Evolutionary conservation across 2,113 vertebrate genomes (phyloP).

Genomic region (Festucalex cinctus): DNA sequence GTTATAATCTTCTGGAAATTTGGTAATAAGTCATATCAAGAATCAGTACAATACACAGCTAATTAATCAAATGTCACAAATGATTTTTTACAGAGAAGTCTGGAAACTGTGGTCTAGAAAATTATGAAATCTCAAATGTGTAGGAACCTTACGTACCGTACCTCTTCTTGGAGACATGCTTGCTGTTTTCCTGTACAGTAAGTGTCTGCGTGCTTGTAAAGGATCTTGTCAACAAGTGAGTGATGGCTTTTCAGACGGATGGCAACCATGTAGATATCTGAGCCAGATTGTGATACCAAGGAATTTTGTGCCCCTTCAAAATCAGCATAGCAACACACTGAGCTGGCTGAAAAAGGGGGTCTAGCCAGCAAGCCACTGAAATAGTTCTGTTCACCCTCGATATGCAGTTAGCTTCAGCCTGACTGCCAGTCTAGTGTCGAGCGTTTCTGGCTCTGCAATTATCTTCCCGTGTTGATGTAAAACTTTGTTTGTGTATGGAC

Average conservation of each 20-base stretch:
- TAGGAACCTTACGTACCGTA: background rate
- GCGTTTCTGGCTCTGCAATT: conserved; percentile 56
- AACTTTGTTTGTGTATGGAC: conserved; percentile 48
- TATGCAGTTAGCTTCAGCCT: conserved; percentile 2
- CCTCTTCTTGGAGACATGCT: background rate
- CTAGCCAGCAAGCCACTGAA: conserved; percentile 25
- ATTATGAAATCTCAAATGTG: too few species aligned
- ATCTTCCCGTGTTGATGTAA: conserved; percentile 46
- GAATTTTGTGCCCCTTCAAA: conserved; percentile 46
- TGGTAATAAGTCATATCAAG: too few species aligned
- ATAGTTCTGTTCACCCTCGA: conserved; percentile 32
- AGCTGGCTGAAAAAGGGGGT: conserved; percentile 23
- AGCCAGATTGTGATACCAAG: conserved; percentile 30
- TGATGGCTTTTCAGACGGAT: conserved; percentile 56
- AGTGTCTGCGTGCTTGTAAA: conserved; percentile 6
- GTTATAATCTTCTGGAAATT: too few species aligned
- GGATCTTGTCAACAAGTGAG: conserved; percentile 41
- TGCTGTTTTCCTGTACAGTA: background rate
- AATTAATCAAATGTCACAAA: too few species aligned
- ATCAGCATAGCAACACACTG: conserved; percentile 32
- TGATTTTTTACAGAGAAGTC: too few species aligned
- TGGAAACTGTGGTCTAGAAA: too few species aligned
- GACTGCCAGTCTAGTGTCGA: conserved; percentile 45
- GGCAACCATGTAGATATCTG: conserved; percentile 50
- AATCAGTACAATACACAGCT: too few species aligned